A percentile compares a stretch with the other conserved stretches of the same genome.
Evolutionary conservation across 2,113 vertebrate species (phyloP).

Genomic region (Uropsilus gracilis): DNA sequence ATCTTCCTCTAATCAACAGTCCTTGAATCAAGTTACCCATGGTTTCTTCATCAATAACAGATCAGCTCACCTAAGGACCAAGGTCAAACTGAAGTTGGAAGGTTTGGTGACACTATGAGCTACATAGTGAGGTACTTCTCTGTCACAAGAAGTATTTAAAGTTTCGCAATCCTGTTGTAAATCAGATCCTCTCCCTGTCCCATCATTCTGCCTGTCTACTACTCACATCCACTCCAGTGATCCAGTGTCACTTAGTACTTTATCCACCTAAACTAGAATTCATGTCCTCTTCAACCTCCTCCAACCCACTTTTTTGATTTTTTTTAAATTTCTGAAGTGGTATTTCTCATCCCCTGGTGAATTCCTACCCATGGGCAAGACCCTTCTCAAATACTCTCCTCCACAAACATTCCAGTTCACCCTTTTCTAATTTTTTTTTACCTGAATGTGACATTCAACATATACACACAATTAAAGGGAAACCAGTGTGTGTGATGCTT

Average conservation of each 20-base stretch:
- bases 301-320: not conserved
- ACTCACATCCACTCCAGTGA: not conserved
- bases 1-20: conserved; percentile 6
- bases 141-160: not conserved
- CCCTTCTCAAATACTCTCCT: too few relatives aligned
- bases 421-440: not conserved
- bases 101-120: too few relatives aligned
- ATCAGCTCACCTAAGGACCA: not conserved
- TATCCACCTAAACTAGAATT: not conserved
- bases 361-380: not conserved
- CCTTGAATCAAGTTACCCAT: not conserved
- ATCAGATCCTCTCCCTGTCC: not conserved
- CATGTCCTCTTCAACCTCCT: not conserved
- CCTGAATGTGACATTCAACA: not conserved
- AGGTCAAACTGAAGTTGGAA: not conserved
- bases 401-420: too few relatives aligned
- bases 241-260: not conserved
- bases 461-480: not conserved
- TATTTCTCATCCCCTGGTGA: not conserved
- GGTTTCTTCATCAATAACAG: not conserved
- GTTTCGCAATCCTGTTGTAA: not conserved
- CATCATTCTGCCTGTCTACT: not conserved
- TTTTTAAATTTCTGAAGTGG: not conserved
- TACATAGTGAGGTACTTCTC: not conserved
- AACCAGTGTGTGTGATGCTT: not conserved